Conservation (phyloP, 2,113 vertebrate genomes). For the Cryptotis parvus region DNA sequence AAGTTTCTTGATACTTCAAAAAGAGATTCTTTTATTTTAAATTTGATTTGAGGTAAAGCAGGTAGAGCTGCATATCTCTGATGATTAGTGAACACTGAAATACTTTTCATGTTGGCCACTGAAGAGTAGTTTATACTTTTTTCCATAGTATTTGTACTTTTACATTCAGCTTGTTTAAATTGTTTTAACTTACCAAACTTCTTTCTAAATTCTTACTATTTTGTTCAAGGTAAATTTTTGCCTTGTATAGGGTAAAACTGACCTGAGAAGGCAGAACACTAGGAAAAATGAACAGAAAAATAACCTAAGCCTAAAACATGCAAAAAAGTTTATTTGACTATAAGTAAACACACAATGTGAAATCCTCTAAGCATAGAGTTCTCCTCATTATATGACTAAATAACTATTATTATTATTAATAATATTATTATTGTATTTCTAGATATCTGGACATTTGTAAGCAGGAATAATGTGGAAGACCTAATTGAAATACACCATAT, state of each 20-base stretch:
- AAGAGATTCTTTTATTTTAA: not conserved
- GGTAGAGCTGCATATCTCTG: not conserved
- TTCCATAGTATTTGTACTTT: not conserved
- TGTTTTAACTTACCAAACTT: not conserved
- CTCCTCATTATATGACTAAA: slow-evolving; percentile 10
- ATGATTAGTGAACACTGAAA: not conserved
- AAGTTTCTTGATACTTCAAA: not conserved
- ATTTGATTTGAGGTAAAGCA: not conserved
- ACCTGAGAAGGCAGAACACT: no score
- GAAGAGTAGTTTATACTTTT: not conserved
- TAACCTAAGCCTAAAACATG: not conserved
- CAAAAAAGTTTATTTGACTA: not conserved
- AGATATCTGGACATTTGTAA: not conserved
- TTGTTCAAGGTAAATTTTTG: not conserved
- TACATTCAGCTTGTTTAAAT: slow-evolving; percentile 1
- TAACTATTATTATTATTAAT: not conserved
- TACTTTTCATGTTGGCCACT: not conserved
- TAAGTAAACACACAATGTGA: not conserved
- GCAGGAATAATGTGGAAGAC: not conserved
- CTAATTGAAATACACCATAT: not conserved
- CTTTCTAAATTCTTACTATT: slow-evolving; percentile 26
- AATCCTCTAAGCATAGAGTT: not conserved
- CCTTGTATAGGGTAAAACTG: not conserved
- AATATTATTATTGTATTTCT: not conserved
- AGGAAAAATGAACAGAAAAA: not conserved